These are phyloP conservation scores for Limnephilus marmoratus DNA, from an alignment of 2,888 invertebrate genomes.

Conservation along the genomic window DNA sequence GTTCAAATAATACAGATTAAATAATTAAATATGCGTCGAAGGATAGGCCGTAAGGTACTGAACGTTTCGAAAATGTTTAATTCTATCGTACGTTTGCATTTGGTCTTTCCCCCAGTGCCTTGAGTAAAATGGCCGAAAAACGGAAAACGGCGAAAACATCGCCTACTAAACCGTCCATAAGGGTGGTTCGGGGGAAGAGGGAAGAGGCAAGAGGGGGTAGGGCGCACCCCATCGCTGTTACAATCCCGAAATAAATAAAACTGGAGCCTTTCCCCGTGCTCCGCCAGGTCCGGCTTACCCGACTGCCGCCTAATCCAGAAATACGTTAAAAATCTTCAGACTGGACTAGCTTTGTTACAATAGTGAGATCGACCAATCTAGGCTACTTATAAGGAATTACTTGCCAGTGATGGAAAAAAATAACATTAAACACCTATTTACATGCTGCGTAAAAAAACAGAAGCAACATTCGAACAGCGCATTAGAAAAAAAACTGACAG, in stretches of 20 bases:
- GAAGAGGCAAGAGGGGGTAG: slow-evolving; percentile 29
- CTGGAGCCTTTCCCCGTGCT: slow-evolving; percentile 55
- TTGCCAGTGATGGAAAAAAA: not conserved
- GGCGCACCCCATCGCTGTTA: slow-evolving; percentile 59
- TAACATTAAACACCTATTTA: not conserved
- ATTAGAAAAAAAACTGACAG: not conserved
- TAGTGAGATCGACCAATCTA: not conserved
- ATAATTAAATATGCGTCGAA: not conserved
- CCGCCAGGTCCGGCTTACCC: slow-evolving; percentile 38
- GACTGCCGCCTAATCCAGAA: not conserved
- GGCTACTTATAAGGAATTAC: not conserved
- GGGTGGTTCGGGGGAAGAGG: not conserved
- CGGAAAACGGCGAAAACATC: slow-evolving; percentile 61
- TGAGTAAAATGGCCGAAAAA: slow-evolving; percentile 52
- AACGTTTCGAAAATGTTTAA: slow-evolving; percentile 15
- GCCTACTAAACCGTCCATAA: slow-evolving; percentile 57
- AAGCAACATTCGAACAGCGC: not conserved
- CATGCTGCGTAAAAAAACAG: not conserved
- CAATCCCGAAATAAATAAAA: slow-evolving; percentile 66
- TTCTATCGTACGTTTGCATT: slow-evolving; percentile 39
- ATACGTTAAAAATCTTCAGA: slow-evolving; percentile 7
- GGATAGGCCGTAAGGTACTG: slow-evolving; percentile 11
- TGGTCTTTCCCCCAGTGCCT: slow-evolving; percentile 43
- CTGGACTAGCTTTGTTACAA: not conserved
- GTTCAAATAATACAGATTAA: not conserved